phyloP scores from a whole-genome alignment of 2,113 vertebrate genomes.

The Pygoscelis antarcticus region DNA sequence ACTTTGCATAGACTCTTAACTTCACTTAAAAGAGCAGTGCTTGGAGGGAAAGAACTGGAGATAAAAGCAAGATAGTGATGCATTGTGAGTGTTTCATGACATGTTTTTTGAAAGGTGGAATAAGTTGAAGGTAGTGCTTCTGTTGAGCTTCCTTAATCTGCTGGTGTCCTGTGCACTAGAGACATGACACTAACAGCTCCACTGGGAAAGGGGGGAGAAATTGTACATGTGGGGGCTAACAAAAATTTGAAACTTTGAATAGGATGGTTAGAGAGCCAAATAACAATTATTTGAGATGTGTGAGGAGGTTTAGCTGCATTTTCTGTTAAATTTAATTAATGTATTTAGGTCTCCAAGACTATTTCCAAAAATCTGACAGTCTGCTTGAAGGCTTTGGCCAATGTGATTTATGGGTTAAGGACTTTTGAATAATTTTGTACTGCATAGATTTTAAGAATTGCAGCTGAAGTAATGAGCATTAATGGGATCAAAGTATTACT shows the following conservation, averaged over 20 bases:
- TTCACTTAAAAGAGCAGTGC: not conserved
- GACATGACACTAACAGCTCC: not conserved
- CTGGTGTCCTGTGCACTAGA: not conserved
- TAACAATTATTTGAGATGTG: not conserved
- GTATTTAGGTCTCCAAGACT: slow-evolving; percentile 8
- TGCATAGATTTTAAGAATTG: not conserved
- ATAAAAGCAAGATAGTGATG: not conserved
- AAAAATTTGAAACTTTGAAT: not conserved
- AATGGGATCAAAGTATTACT: not conserved
- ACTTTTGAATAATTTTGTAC: not conserved
- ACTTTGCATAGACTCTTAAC: not conserved
- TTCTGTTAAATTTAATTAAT: slow-evolving; percentile 19
- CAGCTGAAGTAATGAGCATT: not conserved
- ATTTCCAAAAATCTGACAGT: not conserved
- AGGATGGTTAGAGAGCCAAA: not conserved
- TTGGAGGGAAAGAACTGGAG: not conserved
- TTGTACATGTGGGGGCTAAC: not conserved
- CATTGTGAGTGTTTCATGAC: not conserved
- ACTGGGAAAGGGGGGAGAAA: not conserved
- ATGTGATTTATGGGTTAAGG: not conserved
- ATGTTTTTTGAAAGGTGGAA: not conserved
- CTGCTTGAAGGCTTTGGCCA: slow-evolving; percentile 11
- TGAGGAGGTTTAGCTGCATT: not conserved
- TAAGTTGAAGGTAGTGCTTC: not conserved
- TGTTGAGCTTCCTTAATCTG: not conserved